Conservation (phyloP, 2,113 vertebrate genomes). For the Penelope pileata region DNA sequence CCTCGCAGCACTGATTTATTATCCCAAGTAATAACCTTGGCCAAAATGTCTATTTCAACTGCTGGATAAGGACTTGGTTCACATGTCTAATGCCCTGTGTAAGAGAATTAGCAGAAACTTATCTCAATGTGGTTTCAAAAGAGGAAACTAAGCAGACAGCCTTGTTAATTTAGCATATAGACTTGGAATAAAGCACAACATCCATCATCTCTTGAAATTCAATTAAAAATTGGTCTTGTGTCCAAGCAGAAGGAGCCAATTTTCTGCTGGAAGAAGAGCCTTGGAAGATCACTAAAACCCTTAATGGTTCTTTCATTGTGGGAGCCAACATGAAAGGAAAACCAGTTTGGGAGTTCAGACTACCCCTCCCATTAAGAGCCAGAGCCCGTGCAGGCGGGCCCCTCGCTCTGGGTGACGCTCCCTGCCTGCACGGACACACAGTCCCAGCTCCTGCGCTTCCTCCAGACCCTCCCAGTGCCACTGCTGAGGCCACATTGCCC, state of each 20-base stretch:
- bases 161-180: conserved; percentile 86
- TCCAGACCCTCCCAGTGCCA: no score
- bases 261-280: conserved; percentile 69
- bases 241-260: conserved; percentile 78
- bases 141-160: conserved; percentile 79
- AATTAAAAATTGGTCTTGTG: conserved; percentile 80
- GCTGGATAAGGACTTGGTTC: conserved; percentile 45
- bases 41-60: conserved; percentile 47
- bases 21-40: conserved; percentile 43
- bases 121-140: conserved; percentile 65
- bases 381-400: not conserved
- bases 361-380: conserved; percentile 64
- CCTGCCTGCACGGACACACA: not conserved
- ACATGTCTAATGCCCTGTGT: conserved; percentile 58
- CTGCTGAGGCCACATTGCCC: not conserved
- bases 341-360: conserved; percentile 62
- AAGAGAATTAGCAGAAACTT: conserved; percentile 77
- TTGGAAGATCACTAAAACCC: conserved; percentile 70
- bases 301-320: conserved; percentile 80
- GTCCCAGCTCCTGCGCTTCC: not conserved
- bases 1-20: not conserved
- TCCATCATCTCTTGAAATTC: conserved; percentile 82
- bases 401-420: conserved; percentile 33
- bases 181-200: conserved; percentile 79
- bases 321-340: conserved; percentile 73